Evolutionary conservation across 2,797 vertebrate genomes (phyloP), one percentile per base, ranked within the genome.

Genomic region (Scarus forsteni): DNA sequence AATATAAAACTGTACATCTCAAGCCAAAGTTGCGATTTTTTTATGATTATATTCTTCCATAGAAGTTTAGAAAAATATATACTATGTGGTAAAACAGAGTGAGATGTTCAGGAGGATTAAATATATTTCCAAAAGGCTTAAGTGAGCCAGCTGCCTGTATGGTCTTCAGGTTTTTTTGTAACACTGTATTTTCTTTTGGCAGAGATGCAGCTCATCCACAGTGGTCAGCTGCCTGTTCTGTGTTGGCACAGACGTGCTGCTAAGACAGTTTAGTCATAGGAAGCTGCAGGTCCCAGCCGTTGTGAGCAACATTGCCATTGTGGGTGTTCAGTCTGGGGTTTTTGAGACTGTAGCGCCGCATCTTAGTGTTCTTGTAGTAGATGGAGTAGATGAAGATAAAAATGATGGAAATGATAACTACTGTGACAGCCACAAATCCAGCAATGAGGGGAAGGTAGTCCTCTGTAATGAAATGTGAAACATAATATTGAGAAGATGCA

Each of bases 341-440:
- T 77, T 95, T 93, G n/a, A 95, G 79, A 74, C 75, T 93, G 86
- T 95, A 95, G 60, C 69, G 89, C 0, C 94, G 93, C 93, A 92
- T 95, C 88, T 90, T 95, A 68, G 93, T 95, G 87, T 93, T 95
- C 85, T 94, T 95, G 88, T 95, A 95, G 88, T 95, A 95, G 84
- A 95, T 93, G 0, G 89, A 95, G 85, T 90, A 95, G 83, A 95
- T 92, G 84, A 89, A 89, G 75, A 90, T 0, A 61, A 94, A 94
- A 70, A 92, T 10, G 57, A 91, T 34, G 0, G 90, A 92, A 81
- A 90, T 94, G 43, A 72, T 54, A 6, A 94, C 78, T 4, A 95
- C 94, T 15, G 81, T 85, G 56, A 93, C 57, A 0, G 94, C 94
- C 74, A 95, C 91, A 19, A 95, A 88, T 68, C 94, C 93, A 51